Conservation (phyloP, 2,113 vertebrate species). For the Scomber scombrus region DNA sequence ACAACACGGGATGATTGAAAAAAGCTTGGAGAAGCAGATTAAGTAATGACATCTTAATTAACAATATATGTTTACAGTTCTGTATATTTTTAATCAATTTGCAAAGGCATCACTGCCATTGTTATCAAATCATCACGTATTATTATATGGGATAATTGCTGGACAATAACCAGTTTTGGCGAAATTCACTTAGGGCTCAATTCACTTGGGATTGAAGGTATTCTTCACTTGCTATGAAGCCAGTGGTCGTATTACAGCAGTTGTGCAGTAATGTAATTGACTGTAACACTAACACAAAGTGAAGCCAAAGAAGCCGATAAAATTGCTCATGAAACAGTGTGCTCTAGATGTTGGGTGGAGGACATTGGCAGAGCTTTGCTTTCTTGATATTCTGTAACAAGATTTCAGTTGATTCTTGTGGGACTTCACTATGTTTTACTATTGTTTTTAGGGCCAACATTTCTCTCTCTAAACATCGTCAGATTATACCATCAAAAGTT, state of each 20-base stretch:
- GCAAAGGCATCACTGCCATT: neutral
- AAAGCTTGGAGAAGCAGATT: neutral
- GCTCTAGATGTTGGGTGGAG: constrained; percentile 12
- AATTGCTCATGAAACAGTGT: neutral
- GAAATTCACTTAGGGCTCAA: constrained; percentile 11
- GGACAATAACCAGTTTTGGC: neutral
- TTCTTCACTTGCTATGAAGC: neutral
- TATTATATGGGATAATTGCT: constrained; percentile 7
- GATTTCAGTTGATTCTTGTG: neutral
- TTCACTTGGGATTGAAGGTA: neutral
- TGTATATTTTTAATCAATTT: constrained; percentile 10
- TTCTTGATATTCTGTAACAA: constrained; percentile 1
- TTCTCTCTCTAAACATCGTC: neutral
- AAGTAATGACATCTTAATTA: neutral
- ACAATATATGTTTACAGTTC: neutral
- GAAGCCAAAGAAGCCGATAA: constrained; percentile 2
- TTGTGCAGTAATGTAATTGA: constrained; percentile 23
- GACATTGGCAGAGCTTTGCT: constrained; percentile 5
- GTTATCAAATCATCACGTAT: constrained; percentile 22
- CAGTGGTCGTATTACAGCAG: neutral
- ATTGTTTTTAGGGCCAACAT: neutral
- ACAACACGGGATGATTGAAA: neutral
- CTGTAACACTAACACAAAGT: constrained; percentile 5
- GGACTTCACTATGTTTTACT: neutral
- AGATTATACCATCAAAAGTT: neutral